phyloP scores from a whole-genome alignment of 2,888 invertebrate species.

The Tipula vernalis region DNA sequence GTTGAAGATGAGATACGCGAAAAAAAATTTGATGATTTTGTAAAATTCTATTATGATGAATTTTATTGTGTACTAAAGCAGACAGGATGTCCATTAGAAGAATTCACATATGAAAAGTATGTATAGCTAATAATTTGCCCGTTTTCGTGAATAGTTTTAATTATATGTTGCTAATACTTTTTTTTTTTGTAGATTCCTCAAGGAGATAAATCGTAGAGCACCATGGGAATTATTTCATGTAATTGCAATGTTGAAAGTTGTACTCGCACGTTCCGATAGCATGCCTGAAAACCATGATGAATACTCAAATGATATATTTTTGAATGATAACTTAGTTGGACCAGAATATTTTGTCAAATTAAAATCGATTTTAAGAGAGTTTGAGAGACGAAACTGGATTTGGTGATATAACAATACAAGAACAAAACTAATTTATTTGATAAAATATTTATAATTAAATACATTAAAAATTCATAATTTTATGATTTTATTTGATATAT shows the following conservation, averaged over 20 bases:
- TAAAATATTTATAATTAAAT: neutral
- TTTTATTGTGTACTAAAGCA: constrained; percentile 35
- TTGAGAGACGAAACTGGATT: constrained; percentile 29
- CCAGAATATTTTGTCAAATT: constrained; percentile 29
- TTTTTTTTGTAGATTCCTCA: constrained; percentile 23
- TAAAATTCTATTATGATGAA: constrained; percentile 39
- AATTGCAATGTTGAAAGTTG: constrained; percentile 38
- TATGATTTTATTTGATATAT: neutral
- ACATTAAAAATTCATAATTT: neutral
- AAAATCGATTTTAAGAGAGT: constrained; percentile 27
- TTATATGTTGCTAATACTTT: neutral
- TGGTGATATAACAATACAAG: constrained; percentile 16
- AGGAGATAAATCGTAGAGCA: constrained; percentile 35
- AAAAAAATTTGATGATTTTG: constrained; percentile 37
- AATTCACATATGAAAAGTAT: constrained; percentile 35
- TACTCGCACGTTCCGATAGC: constrained; percentile 36
- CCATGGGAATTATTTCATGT: constrained; percentile 37
- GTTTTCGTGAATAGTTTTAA: neutral
- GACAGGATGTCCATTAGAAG: constrained; percentile 31
- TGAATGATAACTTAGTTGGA: constrained; percentile 28
- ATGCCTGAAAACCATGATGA: constrained; percentile 36
- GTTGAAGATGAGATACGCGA: constrained; percentile 35
- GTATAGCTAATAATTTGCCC: constrained; percentile 11
- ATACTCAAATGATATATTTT: constrained; percentile 32
- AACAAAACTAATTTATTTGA: neutral